These are phyloP conservation scores for Colostygia pectinataria DNA, from an alignment of 2,888 invertebrate species.

Conservation along the genomic window DNA sequence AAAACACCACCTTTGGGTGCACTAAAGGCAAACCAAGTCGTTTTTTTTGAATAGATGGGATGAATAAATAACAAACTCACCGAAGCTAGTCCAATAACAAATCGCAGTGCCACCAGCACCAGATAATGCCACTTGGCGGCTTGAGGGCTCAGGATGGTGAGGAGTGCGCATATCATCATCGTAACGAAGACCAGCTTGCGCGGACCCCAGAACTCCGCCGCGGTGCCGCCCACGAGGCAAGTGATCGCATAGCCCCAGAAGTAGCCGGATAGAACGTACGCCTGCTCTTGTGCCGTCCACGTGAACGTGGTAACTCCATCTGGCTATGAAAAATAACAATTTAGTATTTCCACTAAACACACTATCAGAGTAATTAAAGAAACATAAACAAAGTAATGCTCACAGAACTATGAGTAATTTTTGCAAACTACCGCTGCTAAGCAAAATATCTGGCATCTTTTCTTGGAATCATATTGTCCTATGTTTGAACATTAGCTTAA, in stretches of 20 bases:
- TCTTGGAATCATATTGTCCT: no score
- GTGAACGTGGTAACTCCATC: conserved; percentile 67
- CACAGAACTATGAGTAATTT: no score
- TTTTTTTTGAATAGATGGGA: no score
- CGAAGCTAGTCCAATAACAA: conserved; percentile 84
- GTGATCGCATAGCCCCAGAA: conserved; percentile 85
- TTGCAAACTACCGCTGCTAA: no score
- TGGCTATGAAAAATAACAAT: conserved; percentile 49
- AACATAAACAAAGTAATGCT: no score
- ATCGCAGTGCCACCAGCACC: conserved; percentile 81
- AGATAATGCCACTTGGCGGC: conserved; percentile 83
- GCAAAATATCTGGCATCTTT: no score
- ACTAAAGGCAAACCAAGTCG: no score
- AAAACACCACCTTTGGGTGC: no score
- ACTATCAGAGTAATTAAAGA: no score
- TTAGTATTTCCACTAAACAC: no score
- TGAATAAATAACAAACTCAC: no score
- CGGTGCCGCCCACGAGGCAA: conserved; percentile 84
- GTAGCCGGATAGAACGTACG: conserved; percentile 83
- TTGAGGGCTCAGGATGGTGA: conserved; percentile 85
- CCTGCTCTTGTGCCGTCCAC: conserved; percentile 85
- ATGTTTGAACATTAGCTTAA: no score
- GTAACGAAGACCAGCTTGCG: conserved; percentile 82
- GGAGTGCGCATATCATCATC: conserved; percentile 75
- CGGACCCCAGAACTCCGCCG: conserved; percentile 86